Base-by-base conservation (phyloP, 2,797 vertebrate genomes). In the Synaphobranchus kaupii region DNA sequence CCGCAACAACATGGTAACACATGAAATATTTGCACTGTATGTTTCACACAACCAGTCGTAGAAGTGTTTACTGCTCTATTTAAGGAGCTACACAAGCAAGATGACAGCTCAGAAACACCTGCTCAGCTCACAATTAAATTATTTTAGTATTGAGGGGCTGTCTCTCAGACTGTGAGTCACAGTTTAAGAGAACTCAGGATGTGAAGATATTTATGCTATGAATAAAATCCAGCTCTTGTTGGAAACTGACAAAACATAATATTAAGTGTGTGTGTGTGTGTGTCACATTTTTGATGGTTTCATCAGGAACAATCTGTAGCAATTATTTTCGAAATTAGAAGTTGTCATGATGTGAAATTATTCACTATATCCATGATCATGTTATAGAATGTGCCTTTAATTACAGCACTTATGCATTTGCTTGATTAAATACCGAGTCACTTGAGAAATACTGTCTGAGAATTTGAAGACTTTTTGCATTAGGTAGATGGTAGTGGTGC, bases 1-100 rank as follows among this genome's bases (percentile, higher is more conserved):
- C 76, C 76, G 73, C 47, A 78, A 80, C 39, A 20, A 28, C 68
- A 73, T 73, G 31, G 68, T 28, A 73, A 80, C 76, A 80, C 73
- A 78, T 7, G 8, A 17, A 25, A 80, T 39, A 80, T 15, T 80
- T 15, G 44, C 25, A 28, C 63, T 68, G 63, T 68, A 80, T 20
- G 76, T 47, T 80, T 34, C 39, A 80, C 4, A 80, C 34, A 80
- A 80, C 39, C 28, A 80, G 76, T 25, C 25, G 76, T 22, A 44
- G 4, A 44, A 44, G 22, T 80, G 31, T 15, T 47, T 22, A 6
- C 34, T 34, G 71, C 71, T 80, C 15, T 47, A 20, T 17, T 44
- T 47, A 48, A 25, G 47, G 17, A 44, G 31, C 76, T 44, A 47
- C 12, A 80, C 39, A 47, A 80, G 44, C 76, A 44, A 48, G 6